Evolutionary conservation across 2,797 vertebrate species (phyloP), one percentile per base, ranked within the genome.

Genomic region (Todus mexicanus): DNA sequence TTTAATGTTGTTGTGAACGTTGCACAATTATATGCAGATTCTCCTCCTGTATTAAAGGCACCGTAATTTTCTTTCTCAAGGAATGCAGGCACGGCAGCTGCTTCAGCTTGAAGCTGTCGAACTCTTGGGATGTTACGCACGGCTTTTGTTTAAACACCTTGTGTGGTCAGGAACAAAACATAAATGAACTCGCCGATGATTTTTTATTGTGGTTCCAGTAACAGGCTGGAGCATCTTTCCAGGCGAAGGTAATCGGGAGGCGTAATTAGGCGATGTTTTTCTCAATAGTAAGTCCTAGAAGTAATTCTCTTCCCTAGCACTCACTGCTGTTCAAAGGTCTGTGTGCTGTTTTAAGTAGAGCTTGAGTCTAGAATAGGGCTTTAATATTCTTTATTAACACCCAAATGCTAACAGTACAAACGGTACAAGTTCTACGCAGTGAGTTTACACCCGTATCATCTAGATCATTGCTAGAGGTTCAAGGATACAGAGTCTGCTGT

Each of bases 181-280:
- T 84, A 65, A 43, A 59, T n/a, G 70, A 70, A 89, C 51, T 61
- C 16, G 51, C 56, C 48, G 80, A 38, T 48, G 37, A 20, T 84
- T 94, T 91, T n/a, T 92, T 94, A 15, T 84, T 95, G 94, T 95
- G 94, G 95, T 89, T 89, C 53, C 78, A 77, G 48, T 7, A 82
- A 56, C 74, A 94, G 93, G 89, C 89, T 89, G 74, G 38, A 95
- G 84, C 94, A 92, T 89, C 93, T 84, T 89, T 54, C 75, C 72
- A 4, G 17, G 86, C 26, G 59, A n/a, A 7, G 75, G 84, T 64
- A 56, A 60, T 87, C 16, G 5, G 57, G 72, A 83, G 78, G 6
- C n/a, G 3, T 84, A 73, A 90, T 90, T 92, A 87, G 4, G 29
- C 50, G 33, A 13, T 86, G 66, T 37, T 90, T 76, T 80, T 53